Conservation (phyloP, 2,888 invertebrate species). For the Leptura quadrifasciata region DNA sequence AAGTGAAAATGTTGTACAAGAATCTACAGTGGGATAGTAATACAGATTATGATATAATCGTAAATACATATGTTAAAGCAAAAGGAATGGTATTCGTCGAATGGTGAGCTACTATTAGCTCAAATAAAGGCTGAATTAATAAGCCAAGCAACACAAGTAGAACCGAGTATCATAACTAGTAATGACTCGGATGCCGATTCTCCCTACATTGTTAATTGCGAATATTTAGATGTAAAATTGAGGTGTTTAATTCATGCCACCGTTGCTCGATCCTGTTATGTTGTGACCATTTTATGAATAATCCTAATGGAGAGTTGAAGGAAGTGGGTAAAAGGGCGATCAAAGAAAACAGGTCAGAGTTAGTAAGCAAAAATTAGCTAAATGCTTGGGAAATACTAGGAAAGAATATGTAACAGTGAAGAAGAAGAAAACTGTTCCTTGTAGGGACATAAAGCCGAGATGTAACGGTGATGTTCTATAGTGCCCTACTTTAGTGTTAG, state of each 20-base stretch:
- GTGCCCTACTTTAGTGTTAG: no score
- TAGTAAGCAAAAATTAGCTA: conserved; percentile 23
- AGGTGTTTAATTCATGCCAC: conserved; percentile 18
- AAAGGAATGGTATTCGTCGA: no score
- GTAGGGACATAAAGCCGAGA: conserved; percentile 6
- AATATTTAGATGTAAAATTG: conserved; percentile 9
- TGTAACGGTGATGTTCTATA: conserved; percentile 16
- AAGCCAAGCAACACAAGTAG: not conserved
- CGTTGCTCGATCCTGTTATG: conserved; percentile 12
- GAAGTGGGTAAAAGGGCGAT: conserved; percentile 10
- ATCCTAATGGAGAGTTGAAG: conserved; percentile 13
- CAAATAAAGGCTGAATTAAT: not conserved
- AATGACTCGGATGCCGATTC: conserved; percentile 25
- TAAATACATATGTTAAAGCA: no score
- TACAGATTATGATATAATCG: conserved; percentile 1
- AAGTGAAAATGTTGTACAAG: conserved; percentile 32
- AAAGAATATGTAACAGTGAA: not conserved
- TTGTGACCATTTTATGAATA: conserved; percentile 9
- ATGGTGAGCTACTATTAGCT: not conserved
- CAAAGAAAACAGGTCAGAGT: not conserved
- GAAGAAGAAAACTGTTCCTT: conserved; percentile 12
- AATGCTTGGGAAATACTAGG: not conserved
- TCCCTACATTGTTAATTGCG: conserved; percentile 15
- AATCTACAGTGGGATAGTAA: conserved; percentile 20
- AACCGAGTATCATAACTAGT: not conserved